Percentiles rank a stretch among this genome's conserved stretches.
These are phyloP conservation scores for Eupeodes latifasciatus DNA, from an alignment of 2,888 invertebrate species.

Conservation along the genomic window DNA sequence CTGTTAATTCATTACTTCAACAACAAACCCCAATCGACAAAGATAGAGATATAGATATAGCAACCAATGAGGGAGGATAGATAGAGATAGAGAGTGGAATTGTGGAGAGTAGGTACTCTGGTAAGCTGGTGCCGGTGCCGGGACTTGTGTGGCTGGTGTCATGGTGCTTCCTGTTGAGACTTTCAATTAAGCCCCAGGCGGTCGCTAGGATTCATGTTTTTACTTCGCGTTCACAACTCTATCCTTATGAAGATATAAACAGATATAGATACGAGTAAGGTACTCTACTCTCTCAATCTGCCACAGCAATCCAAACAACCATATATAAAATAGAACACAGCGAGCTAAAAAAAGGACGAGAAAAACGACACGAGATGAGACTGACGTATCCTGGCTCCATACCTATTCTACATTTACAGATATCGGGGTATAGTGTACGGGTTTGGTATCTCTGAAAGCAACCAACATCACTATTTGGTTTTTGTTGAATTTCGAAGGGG, in stretches of 20 bases:
- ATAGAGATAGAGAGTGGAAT: neutral
- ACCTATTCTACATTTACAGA: neutral
- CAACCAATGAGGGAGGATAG: neutral
- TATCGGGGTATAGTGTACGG: neutral
- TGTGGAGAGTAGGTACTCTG: conserved; percentile 15
- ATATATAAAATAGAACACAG: conserved; percentile 1
- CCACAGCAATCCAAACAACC: conserved; percentile 18
- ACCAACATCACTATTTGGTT: conserved; percentile 53
- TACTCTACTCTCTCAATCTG: conserved; percentile 34
- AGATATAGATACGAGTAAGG: too few relatives aligned
- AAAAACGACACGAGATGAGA: conserved; percentile 36
- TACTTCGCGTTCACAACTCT: conserved; percentile 56
- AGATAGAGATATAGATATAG: neutral
- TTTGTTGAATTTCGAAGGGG: conserved; percentile 17
- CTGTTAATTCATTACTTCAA: conserved; percentile 74
- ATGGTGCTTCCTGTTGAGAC: conserved; percentile 75
- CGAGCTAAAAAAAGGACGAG: neutral
- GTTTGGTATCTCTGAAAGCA: conserved; percentile 38
- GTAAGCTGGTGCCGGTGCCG: conserved; percentile 2
- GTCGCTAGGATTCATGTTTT: conserved; percentile 71
- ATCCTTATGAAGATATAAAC: neutral
- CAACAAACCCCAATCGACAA: conserved; percentile 52
- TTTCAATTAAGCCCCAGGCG: conserved; percentile 76
- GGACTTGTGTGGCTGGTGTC: conserved; percentile 75
- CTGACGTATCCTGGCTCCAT: conserved; percentile 35